A percentile compares a stretch with the other conserved stretches of the same genome.
Conservation (phyloP, 2,888 invertebrate genomes). For the Ctenicera cuprea region DNA sequence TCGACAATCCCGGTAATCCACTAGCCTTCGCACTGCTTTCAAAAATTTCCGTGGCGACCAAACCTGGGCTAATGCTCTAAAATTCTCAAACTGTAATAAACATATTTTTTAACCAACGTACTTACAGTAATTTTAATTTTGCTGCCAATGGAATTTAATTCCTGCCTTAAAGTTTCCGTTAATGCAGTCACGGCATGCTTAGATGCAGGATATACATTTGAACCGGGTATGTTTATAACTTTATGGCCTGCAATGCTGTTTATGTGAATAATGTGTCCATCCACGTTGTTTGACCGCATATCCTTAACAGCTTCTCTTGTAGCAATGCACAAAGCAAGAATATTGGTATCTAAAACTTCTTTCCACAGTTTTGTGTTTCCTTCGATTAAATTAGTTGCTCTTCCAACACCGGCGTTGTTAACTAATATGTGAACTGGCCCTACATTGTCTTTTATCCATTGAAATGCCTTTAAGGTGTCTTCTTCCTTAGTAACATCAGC, state of each 20-base stretch:
- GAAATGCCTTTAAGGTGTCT: conserved; percentile 57
- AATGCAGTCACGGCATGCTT: conserved; percentile 46
- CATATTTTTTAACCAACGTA: too few species aligned
- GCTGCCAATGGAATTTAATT: conserved; percentile 17
- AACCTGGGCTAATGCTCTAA: too few species aligned
- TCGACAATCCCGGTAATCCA: not conserved
- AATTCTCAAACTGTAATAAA: too few species aligned
- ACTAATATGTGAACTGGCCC: conserved; percentile 58
- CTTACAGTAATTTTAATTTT: conserved; percentile 27
- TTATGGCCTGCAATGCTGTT: conserved; percentile 14
- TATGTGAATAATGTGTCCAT: conserved; percentile 24
- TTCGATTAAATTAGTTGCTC: conserved; percentile 44
- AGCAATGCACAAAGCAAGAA: conserved; percentile 19
- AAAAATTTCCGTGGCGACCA: conserved; percentile 76
- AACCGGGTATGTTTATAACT: not conserved
- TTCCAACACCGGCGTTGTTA: conserved; percentile 57
- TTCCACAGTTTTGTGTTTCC: conserved; percentile 49
- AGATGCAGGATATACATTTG: conserved; percentile 39
- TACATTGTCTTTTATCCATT: conserved; percentile 55
- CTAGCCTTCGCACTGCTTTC: conserved; percentile 59
- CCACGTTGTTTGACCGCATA: conserved; percentile 16
- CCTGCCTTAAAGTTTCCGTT: conserved; percentile 41
- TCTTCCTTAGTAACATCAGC: conserved; percentile 57
- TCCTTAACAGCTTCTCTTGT: conserved; percentile 28
- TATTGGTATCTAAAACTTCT: conserved; percentile 17